phyloP scores from a whole-genome alignment of 2,888 invertebrate species.

The Caenorhabditis drosophilae region DNA sequence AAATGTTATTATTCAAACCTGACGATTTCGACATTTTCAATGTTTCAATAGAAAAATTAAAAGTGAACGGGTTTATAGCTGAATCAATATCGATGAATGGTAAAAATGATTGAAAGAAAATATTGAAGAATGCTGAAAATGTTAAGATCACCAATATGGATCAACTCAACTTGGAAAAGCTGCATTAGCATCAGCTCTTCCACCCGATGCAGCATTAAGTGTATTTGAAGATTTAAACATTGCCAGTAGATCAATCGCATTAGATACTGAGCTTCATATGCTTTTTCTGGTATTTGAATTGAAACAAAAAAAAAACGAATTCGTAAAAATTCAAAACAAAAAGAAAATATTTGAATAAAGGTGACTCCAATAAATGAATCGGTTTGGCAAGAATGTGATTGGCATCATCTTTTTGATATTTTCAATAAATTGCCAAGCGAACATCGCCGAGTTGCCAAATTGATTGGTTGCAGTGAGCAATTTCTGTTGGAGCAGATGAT shows the following conservation, averaged over 20 bases:
- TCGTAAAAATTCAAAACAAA: background rate
- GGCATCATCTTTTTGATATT: constrained; percentile 76
- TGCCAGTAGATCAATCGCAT: constrained; percentile 85
- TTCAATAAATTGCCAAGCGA: constrained; percentile 83
- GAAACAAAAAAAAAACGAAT: no score
- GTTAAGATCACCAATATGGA: background rate
- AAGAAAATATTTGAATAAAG: constrained; percentile 52
- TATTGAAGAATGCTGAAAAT: no score
- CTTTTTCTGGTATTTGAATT: constrained; percentile 80
- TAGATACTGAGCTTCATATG: constrained; percentile 92
- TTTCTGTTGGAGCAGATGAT: constrained; percentile 77
- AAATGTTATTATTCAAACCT: background rate
- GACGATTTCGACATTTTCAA: background rate
- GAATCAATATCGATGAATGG: background rate
- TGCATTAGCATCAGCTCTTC: constrained; percentile 87
- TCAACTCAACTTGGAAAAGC: constrained; percentile 88
- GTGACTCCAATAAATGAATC: constrained; percentile 87
- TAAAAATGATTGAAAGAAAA: no score
- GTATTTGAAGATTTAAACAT: constrained; percentile 87
- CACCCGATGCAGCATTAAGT: constrained; percentile 89
- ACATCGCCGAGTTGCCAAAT: constrained; percentile 84
- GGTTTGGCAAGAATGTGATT: constrained; percentile 79
- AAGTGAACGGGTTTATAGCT: background rate
- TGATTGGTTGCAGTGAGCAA: constrained; percentile 86
- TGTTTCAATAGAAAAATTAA: background rate